Evolutionary conservation across 2,797 vertebrate species (phyloP).

Genomic region (Microcaecilia unicolor): DNA sequence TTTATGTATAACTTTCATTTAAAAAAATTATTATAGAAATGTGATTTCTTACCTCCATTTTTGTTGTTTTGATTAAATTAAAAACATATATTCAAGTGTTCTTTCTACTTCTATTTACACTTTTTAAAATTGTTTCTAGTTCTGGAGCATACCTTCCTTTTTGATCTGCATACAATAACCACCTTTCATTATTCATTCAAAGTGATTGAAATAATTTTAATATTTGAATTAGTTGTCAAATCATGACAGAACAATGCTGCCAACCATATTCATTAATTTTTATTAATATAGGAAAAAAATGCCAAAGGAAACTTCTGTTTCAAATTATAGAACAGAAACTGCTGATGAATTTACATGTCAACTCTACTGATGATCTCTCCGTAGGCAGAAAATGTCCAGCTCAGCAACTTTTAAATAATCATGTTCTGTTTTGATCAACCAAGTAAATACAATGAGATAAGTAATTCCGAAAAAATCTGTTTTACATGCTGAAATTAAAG

Average conservation of each 20-base stretch:
- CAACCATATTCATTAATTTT: constrained; percentile 14
- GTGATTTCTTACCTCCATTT: too few species aligned
- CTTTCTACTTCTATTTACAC: too few species aligned
- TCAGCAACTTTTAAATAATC: neutral
- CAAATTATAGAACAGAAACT: constrained; percentile 6
- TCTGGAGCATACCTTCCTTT: too few species aligned
- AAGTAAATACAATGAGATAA: neutral
- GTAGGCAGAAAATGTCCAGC: constrained; percentile 6
- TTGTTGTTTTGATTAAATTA: too few species aligned
- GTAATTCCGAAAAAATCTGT: neutral
- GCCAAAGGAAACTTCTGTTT: constrained; percentile 11
- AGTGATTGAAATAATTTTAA: constrained; percentile 2
- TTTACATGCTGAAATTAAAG: neutral
- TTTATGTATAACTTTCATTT: too few species aligned
- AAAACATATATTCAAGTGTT: too few species aligned
- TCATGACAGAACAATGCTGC: neutral
- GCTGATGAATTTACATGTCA: neutral
- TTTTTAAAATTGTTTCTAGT: too few species aligned
- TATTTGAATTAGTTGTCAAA: constrained; percentile 6
- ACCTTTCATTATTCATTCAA: neutral
- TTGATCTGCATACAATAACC: too few species aligned
- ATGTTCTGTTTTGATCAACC: neutral
- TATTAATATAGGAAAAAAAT: constrained; percentile 10
- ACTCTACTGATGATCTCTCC: neutral
- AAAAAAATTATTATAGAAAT: too few species aligned